Evolutionary conservation across 2,888 invertebrate genomes (phyloP).

Genomic region (Leptopilina myrica): DNA sequence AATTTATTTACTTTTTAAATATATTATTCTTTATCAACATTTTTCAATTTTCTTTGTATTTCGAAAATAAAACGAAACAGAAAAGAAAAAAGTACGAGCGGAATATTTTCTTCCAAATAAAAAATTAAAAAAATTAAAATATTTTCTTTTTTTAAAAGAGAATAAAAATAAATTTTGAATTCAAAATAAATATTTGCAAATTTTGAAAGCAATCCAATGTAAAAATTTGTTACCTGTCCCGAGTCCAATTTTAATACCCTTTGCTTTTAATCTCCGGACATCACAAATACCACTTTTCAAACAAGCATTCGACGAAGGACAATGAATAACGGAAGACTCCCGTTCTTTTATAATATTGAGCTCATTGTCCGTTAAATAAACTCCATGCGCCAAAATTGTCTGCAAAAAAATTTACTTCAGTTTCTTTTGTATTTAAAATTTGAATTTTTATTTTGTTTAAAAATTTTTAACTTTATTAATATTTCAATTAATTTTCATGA

Average conservation of each 20-base stretch:
- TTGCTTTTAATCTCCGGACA: conserved; percentile 81
- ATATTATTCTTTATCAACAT: too few relatives aligned
- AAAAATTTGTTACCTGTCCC: conserved; percentile 84
- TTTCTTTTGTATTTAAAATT: conserved; percentile 70
- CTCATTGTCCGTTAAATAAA: conserved; percentile 86
- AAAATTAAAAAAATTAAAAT: background rate
- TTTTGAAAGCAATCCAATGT: background rate
- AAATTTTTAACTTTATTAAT: too few relatives aligned
- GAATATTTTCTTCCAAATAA: background rate
- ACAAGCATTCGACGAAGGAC: conserved; percentile 90
- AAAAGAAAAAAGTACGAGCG: background rate
- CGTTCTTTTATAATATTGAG: conserved; percentile 80
- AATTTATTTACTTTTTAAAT: too few relatives aligned
- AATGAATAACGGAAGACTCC: conserved; percentile 87
- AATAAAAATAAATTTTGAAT: too few relatives aligned
- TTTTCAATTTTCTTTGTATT: background rate
- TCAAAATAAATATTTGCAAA: too few relatives aligned
- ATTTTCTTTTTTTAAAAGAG: background rate
- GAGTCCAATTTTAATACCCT: conserved; percentile 86
- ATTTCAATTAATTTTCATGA: too few relatives aligned
- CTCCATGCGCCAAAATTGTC: conserved; percentile 91
- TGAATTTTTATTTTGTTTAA: too few relatives aligned
- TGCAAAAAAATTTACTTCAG: conserved; percentile 67
- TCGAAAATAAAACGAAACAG: background rate
- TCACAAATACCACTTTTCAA: conserved; percentile 90